Evolutionary conservation across 1,140 invertebrate genomes (phyloP).

Genomic region (Sitobion miscanthi): DNA sequence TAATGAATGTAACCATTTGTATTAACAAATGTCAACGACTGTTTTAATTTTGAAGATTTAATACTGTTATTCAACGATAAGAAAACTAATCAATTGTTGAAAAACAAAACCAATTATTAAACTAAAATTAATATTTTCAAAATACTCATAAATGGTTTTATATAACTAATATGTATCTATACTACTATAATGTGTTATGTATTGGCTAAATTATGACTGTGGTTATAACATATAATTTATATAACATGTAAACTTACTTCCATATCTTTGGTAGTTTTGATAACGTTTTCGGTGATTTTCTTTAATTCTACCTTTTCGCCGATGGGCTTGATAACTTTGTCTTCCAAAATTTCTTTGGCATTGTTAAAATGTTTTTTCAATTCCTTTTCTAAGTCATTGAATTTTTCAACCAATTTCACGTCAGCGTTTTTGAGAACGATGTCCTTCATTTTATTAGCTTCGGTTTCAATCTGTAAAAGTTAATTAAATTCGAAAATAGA

Average conservation of each 20-base stretch:
- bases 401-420: background rate
- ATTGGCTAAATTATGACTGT: background rate
- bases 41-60: background rate
- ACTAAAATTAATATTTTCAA: background rate
- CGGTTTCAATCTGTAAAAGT: background rate
- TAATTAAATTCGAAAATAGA: background rate
- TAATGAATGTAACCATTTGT: background rate
- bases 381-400: slow-evolving; percentile 38
- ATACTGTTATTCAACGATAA: background rate
- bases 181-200: background rate
- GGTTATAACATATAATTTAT: background rate
- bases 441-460: background rate
- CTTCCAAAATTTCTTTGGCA: background rate
- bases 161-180: background rate
- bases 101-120: background rate
- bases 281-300: background rate
- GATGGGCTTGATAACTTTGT: slow-evolving; percentile 31
- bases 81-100: background rate
- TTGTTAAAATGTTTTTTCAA: background rate
- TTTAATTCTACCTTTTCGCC: slow-evolving; percentile 31
- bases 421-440: background rate
- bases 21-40: background rate
- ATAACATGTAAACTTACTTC: slow-evolving; percentile 16
- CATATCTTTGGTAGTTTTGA: background rate
- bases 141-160: background rate